Conservation (phyloP, 2,888 invertebrate species). For the Micropterix aruncella region DNA sequence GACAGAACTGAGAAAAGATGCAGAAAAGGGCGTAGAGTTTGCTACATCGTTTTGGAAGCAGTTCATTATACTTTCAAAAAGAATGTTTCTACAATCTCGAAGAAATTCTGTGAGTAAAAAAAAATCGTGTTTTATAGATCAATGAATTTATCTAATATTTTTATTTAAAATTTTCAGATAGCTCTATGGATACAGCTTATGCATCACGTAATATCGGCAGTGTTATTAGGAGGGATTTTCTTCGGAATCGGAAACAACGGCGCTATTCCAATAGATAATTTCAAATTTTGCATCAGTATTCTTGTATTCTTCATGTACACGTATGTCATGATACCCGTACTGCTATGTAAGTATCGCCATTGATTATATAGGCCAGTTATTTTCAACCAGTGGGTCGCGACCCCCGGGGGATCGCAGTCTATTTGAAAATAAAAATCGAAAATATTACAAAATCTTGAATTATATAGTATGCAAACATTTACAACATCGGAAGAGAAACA, state of each 20-base stretch:
- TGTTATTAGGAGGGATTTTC: conserved; percentile 42
- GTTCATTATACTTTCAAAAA: conserved; percentile 31
- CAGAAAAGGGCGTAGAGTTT: conserved; percentile 30
- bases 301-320: conserved; percentile 51
- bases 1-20: conserved; percentile 30
- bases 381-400: neutral
- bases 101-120: conserved; percentile 33
- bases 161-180: no score
- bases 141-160: no score
- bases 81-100: conserved; percentile 39
- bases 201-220: conserved; percentile 38
- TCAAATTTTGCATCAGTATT: conserved; percentile 44
- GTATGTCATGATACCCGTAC: conserved; percentile 43
- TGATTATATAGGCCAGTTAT: neutral
- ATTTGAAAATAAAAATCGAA: no score
- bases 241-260: conserved; percentile 42
- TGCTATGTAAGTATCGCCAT: conserved; percentile 37
- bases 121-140: no score
- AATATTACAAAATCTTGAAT: no score
- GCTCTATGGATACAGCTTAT: conserved; percentile 38
- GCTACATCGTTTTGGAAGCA: conserved; percentile 40
- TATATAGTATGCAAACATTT: no score
- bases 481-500: no score
- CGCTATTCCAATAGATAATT: conserved; percentile 36
- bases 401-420: no score